phyloP scores from a whole-genome alignment of 2,113 vertebrate genomes.

The Malaclemys terrapin region DNA sequence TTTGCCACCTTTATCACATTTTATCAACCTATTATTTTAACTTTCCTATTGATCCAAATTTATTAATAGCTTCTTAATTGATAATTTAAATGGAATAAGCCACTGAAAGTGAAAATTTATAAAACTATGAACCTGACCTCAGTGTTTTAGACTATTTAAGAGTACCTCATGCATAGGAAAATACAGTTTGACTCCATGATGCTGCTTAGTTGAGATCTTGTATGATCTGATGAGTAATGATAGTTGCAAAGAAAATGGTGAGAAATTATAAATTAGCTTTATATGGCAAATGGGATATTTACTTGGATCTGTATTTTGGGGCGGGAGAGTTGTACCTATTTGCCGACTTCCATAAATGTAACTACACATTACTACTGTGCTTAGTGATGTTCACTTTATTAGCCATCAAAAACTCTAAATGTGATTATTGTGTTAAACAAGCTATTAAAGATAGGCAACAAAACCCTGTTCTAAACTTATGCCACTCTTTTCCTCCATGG shows the following conservation, averaged over 20 bases:
- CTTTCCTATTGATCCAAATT: background rate
- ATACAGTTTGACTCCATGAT: background rate
- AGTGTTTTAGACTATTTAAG: background rate
- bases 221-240: background rate
- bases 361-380: background rate
- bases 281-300: background rate
- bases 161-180: background rate
- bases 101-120: background rate
- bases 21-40: background rate
- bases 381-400: background rate
- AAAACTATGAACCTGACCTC: background rate
- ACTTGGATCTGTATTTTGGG: background rate
- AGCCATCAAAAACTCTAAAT: background rate
- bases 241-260: background rate
- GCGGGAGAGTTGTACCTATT: background rate
- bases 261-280: background rate
- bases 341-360: background rate
- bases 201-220: background rate
- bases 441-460: background rate
- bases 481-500: background rate
- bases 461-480: background rate
- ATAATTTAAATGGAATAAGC: background rate
- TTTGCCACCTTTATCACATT: background rate
- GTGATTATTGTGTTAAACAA: background rate
- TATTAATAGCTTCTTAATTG: background rate